Base-by-base conservation (phyloP, 2,888 invertebrate species). In the Rosalia funebris region DNA sequence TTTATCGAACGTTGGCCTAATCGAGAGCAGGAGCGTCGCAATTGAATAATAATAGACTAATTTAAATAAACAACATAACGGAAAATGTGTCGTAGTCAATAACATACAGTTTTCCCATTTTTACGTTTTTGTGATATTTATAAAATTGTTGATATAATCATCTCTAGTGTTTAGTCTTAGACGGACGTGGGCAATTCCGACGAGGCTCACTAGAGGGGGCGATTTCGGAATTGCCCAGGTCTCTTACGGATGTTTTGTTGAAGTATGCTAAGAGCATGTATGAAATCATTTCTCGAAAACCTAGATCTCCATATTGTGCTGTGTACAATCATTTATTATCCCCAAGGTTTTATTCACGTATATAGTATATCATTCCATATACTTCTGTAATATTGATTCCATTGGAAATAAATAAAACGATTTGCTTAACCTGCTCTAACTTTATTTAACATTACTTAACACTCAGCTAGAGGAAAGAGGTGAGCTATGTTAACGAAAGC, bases 371-470 rank as follows among this genome's bases (percentile, higher is more conserved):
- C 66, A 67, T 68, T 65, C 62, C 63, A 57, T 64, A 58, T 65
- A 68, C 45, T 56, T 57, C 45, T 65, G 65, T 63, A 60, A 61
- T 53, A 55, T 63, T 64, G 65, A 75, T 74, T 77, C 75, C 72
- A 73, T 75, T 75, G 72, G 71, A 69, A 79, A 77, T 77, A 76
- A 76, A 79, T 71, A 63, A 70, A 76, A 75, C 73, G 73, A 75
- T 77, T 78, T 77, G 75, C 74, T 76, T 75, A 74, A 68, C 46
- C 17, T 45, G 15, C 44, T 53, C 36, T 44, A 41, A 37, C 39
- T 53, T 59, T 37, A 11, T 34, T 42, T 34, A 17, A 47, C 15
- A 14, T 15, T 42, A 5, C 19, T 20, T 17, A 39, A 57, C 41
- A 19, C 47, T 41, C 34, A 42, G 32, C 32, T 44, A 14, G 9